Conservation (phyloP, 2,113 vertebrate species). For the Notothenia coriiceps region DNA sequence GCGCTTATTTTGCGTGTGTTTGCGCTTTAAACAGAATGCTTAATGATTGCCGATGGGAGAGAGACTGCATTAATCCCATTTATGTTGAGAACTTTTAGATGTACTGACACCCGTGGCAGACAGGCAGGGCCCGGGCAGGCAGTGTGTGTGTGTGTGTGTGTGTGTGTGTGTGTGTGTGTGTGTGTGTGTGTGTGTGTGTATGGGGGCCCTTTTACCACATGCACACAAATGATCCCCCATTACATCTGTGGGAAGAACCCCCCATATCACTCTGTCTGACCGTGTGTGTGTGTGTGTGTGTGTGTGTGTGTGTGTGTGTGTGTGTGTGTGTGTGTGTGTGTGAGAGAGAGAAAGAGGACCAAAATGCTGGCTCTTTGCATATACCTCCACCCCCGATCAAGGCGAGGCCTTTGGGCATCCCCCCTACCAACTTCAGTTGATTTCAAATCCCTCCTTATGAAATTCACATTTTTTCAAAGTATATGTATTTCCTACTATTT, state of each 20-base stretch:
- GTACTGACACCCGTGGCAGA: conserved; percentile 82
- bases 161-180: conserved; percentile 8
- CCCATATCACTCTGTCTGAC: conserved; percentile 44
- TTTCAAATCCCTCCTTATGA: conserved; percentile 71
- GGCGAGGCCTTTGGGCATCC: conserved; percentile 76
- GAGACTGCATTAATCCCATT: conserved; percentile 86
- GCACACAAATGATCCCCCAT: conserved; percentile 65
- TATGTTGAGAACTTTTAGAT: conserved; percentile 86
- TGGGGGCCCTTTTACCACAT: conserved; percentile 43
- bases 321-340: conserved; percentile 33
- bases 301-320: conserved; percentile 29
- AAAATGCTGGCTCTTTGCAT: conserved; percentile 64
- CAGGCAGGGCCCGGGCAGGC: conserved; percentile 59
- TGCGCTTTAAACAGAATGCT: conserved; percentile 86
- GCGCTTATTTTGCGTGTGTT: conserved; percentile 85
- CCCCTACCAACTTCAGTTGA: conserved; percentile 56
- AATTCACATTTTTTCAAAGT: conserved; percentile 71
- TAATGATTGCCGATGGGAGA: conserved; percentile 86
- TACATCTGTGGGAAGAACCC: conserved; percentile 62
- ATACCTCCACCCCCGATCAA: conserved; percentile 74
- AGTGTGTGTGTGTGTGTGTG: conserved; percentile 34
- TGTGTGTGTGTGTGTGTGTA: conserved; percentile 29
- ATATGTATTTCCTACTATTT: conserved; percentile 64
- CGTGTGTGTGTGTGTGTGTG: conserved; percentile 34
- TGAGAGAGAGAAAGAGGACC: conserved; percentile 42